Percentiles rank a stretch among this genome's conserved stretches.
These are phyloP conservation scores for Pararge aegeria DNA, from an alignment of 1,140 invertebrate species.

Conservation along the genomic window DNA sequence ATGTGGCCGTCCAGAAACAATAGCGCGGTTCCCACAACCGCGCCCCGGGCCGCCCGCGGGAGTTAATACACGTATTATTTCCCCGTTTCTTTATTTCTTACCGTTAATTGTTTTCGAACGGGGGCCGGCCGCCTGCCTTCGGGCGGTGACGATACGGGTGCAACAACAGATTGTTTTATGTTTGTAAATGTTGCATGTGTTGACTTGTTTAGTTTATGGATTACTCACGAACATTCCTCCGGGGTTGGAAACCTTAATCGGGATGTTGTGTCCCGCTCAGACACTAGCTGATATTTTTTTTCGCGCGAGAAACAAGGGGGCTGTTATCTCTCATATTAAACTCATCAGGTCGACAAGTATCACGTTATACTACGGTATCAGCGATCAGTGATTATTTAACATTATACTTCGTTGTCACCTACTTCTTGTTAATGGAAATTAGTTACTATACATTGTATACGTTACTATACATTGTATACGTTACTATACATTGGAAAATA, in stretches of 20 bases:
- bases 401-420: no score
- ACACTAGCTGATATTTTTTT: neutral
- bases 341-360: neutral
- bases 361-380: neutral
- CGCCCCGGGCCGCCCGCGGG: conserved; percentile 52
- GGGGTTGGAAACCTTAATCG: neutral
- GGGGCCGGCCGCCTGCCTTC: conserved; percentile 50
- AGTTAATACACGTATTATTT: conserved; percentile 20
- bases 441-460: no score
- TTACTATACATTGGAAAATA: no score
- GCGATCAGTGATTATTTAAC: neutral
- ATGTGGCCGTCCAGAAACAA: conserved; percentile 58
- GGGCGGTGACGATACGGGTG: conserved; percentile 38
- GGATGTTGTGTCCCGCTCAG: neutral
- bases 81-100: conserved; percentile 51
- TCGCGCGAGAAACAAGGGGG: neutral
- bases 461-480: no score
- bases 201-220: conserved; percentile 18
- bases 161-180: conserved; percentile 33
- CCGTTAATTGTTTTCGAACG: conserved; percentile 66
- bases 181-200: conserved; percentile 18
- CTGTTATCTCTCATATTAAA: neutral
- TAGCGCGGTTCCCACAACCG: conserved; percentile 54
- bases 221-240: neutral
- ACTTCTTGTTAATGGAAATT: no score